These are phyloP conservation scores for Neomonachus schauinslandi DNA, from an alignment of 2,113 vertebrate genomes.

Conservation along the genomic window DNA sequence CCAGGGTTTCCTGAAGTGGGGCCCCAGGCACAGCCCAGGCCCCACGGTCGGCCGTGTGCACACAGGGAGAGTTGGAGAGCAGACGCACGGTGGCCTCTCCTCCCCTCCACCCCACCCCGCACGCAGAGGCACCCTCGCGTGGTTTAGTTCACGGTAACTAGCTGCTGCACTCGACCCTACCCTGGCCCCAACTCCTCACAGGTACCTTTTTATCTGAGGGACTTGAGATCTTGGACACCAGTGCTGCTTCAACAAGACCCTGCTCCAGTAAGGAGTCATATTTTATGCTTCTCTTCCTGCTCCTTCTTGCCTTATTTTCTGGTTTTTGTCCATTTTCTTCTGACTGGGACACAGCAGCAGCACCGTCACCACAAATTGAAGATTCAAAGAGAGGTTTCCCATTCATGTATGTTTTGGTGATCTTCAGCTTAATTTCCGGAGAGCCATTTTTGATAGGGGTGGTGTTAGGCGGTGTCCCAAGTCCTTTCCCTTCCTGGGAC, in stretches of 20 bases:
- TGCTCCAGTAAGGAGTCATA: constrained; percentile 87
- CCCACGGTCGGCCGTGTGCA: not conserved
- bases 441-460: constrained; percentile 90
- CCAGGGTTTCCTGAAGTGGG: not conserved
- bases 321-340: constrained; percentile 85
- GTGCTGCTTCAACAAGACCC: constrained; percentile 81
- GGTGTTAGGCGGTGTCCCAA: constrained; percentile 88
- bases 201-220: constrained; percentile 86
- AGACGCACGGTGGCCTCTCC: rapidly evolving
- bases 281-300: constrained; percentile 88
- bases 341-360: constrained; percentile 82
- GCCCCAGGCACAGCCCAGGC: not conserved
- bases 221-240: constrained; percentile 81
- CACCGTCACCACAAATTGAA: constrained; percentile 90
- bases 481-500: constrained; percentile 89
- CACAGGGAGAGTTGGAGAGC: not conserved
- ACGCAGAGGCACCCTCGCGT: rapidly evolving
- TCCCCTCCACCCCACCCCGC: no score
- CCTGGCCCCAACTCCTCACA: not conserved
- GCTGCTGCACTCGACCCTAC: rapidly evolving
- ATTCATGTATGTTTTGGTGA: constrained; percentile 95
- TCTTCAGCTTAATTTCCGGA: constrained; percentile 93
- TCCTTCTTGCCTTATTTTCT: constrained; percentile 87
- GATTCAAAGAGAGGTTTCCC: constrained; percentile 92
- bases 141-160: not conserved